Conservation (phyloP, 2,113 vertebrate genomes). For the Psilopogon haemacephalus region DNA sequence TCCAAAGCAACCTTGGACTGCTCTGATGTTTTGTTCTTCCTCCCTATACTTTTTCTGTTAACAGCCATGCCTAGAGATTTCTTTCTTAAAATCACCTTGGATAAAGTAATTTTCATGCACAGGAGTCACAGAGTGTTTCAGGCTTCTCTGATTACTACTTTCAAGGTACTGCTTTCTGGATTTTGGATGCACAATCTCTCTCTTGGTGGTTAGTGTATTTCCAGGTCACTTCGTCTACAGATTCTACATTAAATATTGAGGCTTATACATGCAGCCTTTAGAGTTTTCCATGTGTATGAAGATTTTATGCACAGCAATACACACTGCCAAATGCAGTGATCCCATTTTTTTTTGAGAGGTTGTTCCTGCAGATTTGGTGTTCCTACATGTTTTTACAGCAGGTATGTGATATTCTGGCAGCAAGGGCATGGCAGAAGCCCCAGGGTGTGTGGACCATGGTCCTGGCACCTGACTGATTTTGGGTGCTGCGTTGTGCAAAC, state of each 20-base stretch:
- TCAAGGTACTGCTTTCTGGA: neutral
- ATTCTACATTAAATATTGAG: neutral
- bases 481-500: neutral
- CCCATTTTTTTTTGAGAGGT: neutral
- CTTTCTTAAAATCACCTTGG: neutral
- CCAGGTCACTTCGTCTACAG: neutral
- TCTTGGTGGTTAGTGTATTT: neutral
- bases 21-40: neutral
- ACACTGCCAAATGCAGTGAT: neutral
- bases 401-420: neutral
- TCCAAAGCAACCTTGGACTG: accelerated
- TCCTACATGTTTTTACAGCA: neutral
- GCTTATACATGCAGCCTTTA: neutral
- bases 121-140: neutral
- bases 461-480: neutral
- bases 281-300: neutral
- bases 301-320: neutral
- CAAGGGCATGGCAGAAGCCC: neutral
- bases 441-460: neutral
- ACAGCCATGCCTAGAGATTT: neutral
- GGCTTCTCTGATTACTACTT: neutral
- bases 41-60: neutral
- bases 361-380: neutral
- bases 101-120: neutral
- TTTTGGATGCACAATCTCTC: neutral